Base-by-base conservation (phyloP, 1,140 invertebrate genomes). In the Heliconius eleuchia region DNA sequence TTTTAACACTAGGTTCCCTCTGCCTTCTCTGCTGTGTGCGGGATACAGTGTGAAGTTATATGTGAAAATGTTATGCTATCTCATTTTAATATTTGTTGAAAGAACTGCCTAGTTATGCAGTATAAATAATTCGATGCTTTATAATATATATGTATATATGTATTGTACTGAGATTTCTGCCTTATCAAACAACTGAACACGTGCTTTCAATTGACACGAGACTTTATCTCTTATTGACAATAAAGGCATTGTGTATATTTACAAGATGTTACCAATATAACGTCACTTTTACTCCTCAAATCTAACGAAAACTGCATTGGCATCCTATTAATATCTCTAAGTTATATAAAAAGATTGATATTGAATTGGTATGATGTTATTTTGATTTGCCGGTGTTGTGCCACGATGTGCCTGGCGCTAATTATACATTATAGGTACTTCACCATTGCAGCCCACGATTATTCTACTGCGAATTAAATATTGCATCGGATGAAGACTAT, bases 171-270 rank as follows among this genome's bases (percentile, higher is more conserved):
- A 73, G 74, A 46, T 73, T 82, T 84, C 50, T 77, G 77, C 81
- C 82, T 85, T 85, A 86, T 86, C 85, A 78, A 27, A 52, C 78
- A 75, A 80, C 57, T 77, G 77, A 78, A 80, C 75, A 76, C 78
- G 55, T 79, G 80, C 19, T 80, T 80, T 60, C 76, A 73, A 73
- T 73, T 83, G 74, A 77, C 70, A 82, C 76, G 80, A 82, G 82
- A 75, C 73, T 57, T 84, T 87, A 86, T 87, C 86, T 85, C 46
- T 57, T 83, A 81, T 83, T 84, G 81, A 82, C 84, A 81, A 82
- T 78, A 81, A 83, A 81, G 57, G 71, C 75, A 78, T 83, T 85
- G 82, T 80, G 46, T 66, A 66, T 6, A 66, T 13, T 66, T 30
- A 30, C 60, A 30, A 30, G 60, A 66, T 66, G 60, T 23, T 27